Evolutionary conservation across 2,797 vertebrate species (phyloP).

Genomic region (Pseudochaenichthys georgianus): DNA sequence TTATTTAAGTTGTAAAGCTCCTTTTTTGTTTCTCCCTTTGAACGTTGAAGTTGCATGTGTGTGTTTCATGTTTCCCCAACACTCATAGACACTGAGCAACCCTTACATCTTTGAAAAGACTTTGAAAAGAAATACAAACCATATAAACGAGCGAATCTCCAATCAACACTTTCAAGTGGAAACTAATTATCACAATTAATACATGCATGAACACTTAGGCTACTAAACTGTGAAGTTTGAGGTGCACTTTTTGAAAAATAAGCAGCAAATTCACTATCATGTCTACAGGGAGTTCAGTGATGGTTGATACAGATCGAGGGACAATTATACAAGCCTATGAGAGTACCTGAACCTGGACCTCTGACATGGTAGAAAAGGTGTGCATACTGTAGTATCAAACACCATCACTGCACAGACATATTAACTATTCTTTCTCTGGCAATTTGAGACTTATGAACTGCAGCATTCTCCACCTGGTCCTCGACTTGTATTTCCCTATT

Average conservation of each 20-base stretch:
- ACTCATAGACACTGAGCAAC: too few species aligned
- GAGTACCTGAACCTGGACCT: background rate
- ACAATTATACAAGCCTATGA: too few species aligned
- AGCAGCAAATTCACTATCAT: background rate
- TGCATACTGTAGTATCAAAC: constrained; percentile 3
- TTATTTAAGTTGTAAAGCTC: background rate
- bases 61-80: background rate
- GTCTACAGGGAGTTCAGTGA: background rate
- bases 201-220: background rate
- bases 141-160: background rate
- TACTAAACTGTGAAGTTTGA: background rate
- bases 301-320: too few species aligned
- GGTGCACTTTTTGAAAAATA: background rate
- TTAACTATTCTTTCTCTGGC: background rate
- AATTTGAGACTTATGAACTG: constrained; percentile 17
- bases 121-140: background rate
- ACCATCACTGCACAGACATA: constrained; percentile 3
- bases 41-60: background rate
- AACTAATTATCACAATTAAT: constrained; percentile 6
- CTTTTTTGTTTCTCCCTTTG: constrained; percentile 1
- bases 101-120: background rate
- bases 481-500: constrained; percentile 14
- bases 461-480: constrained; percentile 22
- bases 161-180: background rate
- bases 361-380: background rate